A percentile compares a stretch with the other conserved stretches of the same genome.
Evolutionary conservation across 2,113 vertebrate species (phyloP).

Genomic region (Pedetes capensis): DNA sequence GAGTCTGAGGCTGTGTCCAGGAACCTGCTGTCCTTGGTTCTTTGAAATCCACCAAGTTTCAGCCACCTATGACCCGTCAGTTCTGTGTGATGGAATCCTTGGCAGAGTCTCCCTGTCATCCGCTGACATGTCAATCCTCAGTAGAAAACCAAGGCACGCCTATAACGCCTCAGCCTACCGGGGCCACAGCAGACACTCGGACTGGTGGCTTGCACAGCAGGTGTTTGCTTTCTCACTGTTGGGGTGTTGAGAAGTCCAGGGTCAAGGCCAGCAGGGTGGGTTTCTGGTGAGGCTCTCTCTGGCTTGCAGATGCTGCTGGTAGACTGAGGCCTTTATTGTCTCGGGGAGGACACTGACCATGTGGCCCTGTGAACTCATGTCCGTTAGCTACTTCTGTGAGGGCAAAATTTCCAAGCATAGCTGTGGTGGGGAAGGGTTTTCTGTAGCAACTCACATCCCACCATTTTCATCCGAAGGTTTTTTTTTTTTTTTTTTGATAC

Average conservation of each 20-base stretch:
- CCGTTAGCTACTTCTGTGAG: background rate
- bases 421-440: background rate
- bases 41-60: fast-evolving
- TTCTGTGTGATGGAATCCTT: too few relatives aligned
- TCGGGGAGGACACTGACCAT: background rate
- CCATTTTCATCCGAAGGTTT: background rate
- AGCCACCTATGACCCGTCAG: background rate
- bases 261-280: background rate
- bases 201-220: background rate
- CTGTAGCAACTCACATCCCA: background rate
- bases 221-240: background rate
- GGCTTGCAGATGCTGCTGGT: background rate
- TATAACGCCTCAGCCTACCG: too few relatives aligned
- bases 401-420: background rate
- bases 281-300: background rate
- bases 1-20: background rate
- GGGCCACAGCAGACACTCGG: too few relatives aligned
- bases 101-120: too few relatives aligned
- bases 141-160: too few relatives aligned
- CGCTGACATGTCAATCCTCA: too few relatives aligned
- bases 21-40: background rate
- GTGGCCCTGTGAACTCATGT: background rate
- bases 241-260: background rate
- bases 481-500: too few relatives aligned
- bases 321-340: background rate